Base-by-base conservation (phyloP, 2,888 invertebrate genomes). In the Pyrochroa serraticornis region DNA sequence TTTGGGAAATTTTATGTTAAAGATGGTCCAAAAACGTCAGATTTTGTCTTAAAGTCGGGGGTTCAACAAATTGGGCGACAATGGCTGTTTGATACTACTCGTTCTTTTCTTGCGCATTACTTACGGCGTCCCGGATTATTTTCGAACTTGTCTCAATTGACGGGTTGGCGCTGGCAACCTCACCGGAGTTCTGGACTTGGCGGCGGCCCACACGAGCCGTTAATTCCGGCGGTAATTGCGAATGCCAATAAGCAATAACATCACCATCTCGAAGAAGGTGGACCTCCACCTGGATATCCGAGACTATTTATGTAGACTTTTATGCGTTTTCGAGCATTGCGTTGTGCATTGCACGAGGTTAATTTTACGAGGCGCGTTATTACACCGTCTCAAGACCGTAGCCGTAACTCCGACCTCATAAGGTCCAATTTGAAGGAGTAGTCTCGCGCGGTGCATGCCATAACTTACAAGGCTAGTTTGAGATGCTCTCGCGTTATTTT, bases 281-380 rank as follows among this genome's bases (percentile, higher is more conserved):
- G 73, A 68, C 72, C 74, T 71, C 74, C 76, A 77, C 76, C 75
- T 77, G 75, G 76, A 74, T 73, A 75, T 73, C 69, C 69, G 73
- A 73, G 74, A 75, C 75, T 77, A 77, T 77, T 77, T 77, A 77
- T 77, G 77, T 74, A 62, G 76, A 78, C 77, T 75, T 78, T 78
- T 77, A 78, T 77, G 75, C 69, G 71, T 75, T 72, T 75, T 73
- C 71, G 69, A 71, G 73, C 73, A 71, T 71, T 70, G 73, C 72
- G 71, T 75, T 73, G 75, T 73, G 70, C 71, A 70, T 70, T 70
- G 67, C 71, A 69, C 69, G 63, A 72, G 74, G 71, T 74, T 75
- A 75, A 75, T 76, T 76, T 76, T 75, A 76, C 73, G 75, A 76
- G 65, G 66, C 66, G 69, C 70, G 71, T 75, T 75, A 76, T 75